Percentiles rank a stretch among this genome's conserved stretches.
Conservation (phyloP, 2,888 invertebrate species). For the Gymnoscelis rufifasciata region DNA sequence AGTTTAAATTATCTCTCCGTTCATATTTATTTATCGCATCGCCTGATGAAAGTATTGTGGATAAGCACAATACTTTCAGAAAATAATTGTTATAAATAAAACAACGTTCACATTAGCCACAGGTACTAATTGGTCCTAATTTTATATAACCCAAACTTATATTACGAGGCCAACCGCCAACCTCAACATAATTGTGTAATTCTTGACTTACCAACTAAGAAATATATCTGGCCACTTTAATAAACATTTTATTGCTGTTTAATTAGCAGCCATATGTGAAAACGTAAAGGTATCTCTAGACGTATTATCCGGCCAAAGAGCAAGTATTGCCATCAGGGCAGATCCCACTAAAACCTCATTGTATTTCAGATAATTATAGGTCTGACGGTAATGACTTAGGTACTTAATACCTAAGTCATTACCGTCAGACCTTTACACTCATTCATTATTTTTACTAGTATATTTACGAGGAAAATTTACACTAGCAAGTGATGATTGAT, state of each 20-base stretch:
- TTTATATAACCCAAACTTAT: conserved; percentile 27
- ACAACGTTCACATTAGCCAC: conserved; percentile 23
- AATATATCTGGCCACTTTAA: conserved; percentile 45
- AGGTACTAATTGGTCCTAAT: conserved; percentile 27
- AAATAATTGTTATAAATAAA: neutral
- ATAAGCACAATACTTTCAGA: too few relatives aligned
- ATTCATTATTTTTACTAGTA: neutral
- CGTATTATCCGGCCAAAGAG: neutral
- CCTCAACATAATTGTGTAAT: conserved; percentile 37
- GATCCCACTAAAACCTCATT: neutral
- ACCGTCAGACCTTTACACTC: neutral
- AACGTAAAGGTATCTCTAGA: conserved; percentile 25
- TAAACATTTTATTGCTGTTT: conserved; percentile 56
- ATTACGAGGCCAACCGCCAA: conserved; percentile 19
- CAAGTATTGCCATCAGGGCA: conserved; percentile 1
- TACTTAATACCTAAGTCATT: neutral
- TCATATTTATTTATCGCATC: too few relatives aligned
- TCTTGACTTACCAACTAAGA: conserved; percentile 33
- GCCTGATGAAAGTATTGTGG: too few relatives aligned
- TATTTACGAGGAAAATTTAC: too few relatives aligned
- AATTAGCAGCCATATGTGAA: conserved; percentile 58
- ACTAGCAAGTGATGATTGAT: too few relatives aligned
- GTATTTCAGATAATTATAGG: neutral
- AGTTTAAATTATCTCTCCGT: too few relatives aligned
- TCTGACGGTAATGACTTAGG: neutral